These are phyloP conservation scores for Spodoptera frugiperda DNA, from an alignment of 1,140 invertebrate genomes.

Conservation along the genomic window DNA sequence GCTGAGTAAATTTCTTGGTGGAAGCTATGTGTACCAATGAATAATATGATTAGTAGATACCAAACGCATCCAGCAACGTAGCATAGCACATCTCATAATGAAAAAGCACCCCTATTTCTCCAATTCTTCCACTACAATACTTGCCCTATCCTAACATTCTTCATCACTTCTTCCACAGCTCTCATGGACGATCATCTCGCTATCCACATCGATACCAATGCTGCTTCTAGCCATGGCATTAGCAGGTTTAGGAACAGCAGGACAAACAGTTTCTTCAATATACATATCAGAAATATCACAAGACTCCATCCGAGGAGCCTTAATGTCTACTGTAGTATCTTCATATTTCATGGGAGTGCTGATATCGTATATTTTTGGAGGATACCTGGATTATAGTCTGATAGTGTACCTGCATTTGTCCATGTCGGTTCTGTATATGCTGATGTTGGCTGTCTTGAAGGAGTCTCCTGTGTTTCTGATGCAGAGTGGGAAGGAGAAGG, in stretches of 20 bases:
- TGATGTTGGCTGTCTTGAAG: slow-evolving; percentile 65
- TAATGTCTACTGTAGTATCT: slow-evolving; percentile 70
- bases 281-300: slow-evolving; percentile 77
- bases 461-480: slow-evolving; percentile 75
- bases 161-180: slow-evolving; percentile 60
- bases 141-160: neutral
- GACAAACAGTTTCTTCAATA: slow-evolving; percentile 67
- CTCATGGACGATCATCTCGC: slow-evolving; percentile 67
- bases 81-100: too few relatives aligned
- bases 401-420: slow-evolving; percentile 67
- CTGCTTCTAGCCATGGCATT: slow-evolving; percentile 62
- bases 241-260: slow-evolving; percentile 68
- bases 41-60: too few relatives aligned
- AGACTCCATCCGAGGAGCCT: slow-evolving; percentile 71
- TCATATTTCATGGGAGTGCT: slow-evolving; percentile 70
- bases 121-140: neutral
- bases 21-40: too few relatives aligned
- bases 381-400: slow-evolving; percentile 64
- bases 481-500: slow-evolving; percentile 69
- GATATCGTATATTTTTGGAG: slow-evolving; percentile 70
- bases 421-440: slow-evolving; percentile 67
- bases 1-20: too few relatives aligned
- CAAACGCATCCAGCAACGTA: too few relatives aligned
- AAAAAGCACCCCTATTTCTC: too few relatives aligned
- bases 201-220: slow-evolving; percentile 62